These are phyloP conservation scores for Cephus cinctus DNA, from an alignment of 1,140 invertebrate genomes.

Conservation along the genomic window DNA sequence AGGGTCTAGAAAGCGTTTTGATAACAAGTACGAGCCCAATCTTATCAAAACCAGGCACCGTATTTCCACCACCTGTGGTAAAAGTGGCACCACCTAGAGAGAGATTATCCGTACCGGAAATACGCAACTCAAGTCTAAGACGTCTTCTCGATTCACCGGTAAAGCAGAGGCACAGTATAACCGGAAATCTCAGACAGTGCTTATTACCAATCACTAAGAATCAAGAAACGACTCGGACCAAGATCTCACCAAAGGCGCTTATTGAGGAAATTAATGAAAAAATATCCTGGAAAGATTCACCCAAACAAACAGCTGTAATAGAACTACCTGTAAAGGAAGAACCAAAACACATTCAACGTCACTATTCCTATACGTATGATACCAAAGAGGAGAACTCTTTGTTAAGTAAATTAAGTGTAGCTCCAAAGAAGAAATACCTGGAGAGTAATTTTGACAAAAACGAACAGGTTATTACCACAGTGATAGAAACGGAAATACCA, in stretches of 20 bases:
- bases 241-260: constrained; percentile 22
- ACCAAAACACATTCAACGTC: constrained; percentile 45
- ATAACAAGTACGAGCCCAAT: constrained; percentile 42
- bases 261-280: constrained; percentile 27
- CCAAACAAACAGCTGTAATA: too few relatives aligned
- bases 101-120: constrained; percentile 49
- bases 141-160: constrained; percentile 44
- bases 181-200: constrained; percentile 32
- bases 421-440: constrained; percentile 44
- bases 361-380: constrained; percentile 50
- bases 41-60: constrained; percentile 18
- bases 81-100: constrained; percentile 24
- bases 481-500: constrained; percentile 47
- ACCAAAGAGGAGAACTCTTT: constrained; percentile 26
- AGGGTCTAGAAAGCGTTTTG: constrained; percentile 38
- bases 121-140: constrained; percentile 45
- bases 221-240: constrained; percentile 26
- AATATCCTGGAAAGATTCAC: constrained; percentile 12
- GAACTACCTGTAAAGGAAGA: constrained; percentile 23
- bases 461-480: constrained; percentile 49
- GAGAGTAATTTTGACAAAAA: constrained; percentile 51
- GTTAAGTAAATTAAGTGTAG: constrained; percentile 31
- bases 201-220: constrained; percentile 22
- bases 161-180: constrained; percentile 48
- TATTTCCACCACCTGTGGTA: background rate